These are phyloP conservation scores for Premnoplex brunnescens DNA, from an alignment of 2,797 vertebrate species.

Conservation along the genomic window DNA sequence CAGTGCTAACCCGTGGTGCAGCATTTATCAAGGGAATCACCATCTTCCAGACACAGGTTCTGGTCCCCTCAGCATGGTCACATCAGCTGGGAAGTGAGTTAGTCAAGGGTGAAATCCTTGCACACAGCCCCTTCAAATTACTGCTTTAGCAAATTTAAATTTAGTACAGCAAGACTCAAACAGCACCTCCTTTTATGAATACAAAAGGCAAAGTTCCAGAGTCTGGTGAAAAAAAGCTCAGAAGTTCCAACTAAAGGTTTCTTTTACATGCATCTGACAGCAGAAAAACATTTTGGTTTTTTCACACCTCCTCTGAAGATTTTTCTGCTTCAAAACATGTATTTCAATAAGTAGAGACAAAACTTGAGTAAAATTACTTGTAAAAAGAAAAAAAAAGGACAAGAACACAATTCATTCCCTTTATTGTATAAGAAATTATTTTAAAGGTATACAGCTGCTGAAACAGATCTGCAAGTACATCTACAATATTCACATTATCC, in stretches of 20 bases:
- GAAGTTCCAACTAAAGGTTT: not conserved
- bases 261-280: not conserved
- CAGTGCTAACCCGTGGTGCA: not conserved
- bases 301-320: not conserved
- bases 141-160: not conserved
- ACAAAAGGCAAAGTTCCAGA: not conserved
- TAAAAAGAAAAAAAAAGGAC: not conserved
- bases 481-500: not conserved
- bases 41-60: not conserved
- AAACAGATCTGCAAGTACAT: not conserved
- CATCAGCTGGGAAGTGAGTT: not conserved
- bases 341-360: not conserved
- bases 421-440: not conserved
- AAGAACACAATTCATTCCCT: not conserved
- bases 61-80: not conserved
- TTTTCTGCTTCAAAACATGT: not conserved
- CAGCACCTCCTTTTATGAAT: not conserved
- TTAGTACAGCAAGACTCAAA: not conserved
- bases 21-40: not conserved
- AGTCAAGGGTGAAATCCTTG: not conserved
- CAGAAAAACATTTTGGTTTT: not conserved
- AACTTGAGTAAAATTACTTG: not conserved
- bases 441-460: not conserved
- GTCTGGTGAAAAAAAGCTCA: fast-evolving
- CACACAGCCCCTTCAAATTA: not conserved